Base-by-base conservation (phyloP, 2,113 vertebrate species). In the Saguinus midas region DNA sequence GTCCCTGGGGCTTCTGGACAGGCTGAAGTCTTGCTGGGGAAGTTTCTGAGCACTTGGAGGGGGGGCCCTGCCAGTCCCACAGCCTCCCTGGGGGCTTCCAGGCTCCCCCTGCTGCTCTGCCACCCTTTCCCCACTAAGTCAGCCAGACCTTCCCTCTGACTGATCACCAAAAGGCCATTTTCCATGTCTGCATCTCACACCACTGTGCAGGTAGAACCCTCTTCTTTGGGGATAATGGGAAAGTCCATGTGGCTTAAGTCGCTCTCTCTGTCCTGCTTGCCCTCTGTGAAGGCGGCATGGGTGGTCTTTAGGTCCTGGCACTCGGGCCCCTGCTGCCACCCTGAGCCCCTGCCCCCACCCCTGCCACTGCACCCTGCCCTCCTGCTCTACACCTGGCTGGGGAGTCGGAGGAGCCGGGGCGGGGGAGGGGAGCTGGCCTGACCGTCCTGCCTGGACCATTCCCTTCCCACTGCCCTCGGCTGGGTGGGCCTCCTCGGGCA, bases 401-500 rank as follows among this genome's bases (percentile, higher is more conserved):
- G 14, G 50, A 52, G 14, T 0, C 1, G 4, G 50, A 3, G 50
- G 50, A 52, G 50, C 50, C 3, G 1, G 50, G 50, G 50, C 50
- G 0, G 50, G 50, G 50, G 50, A 17, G 50, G 16, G 70, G 3
- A 8, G 45, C 21, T 2, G 23, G 10, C 48, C 55, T 5, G 35
- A 12, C 61, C 4, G 14, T 50, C 6, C 20, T 13, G n/a, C 76
- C 27, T 43, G 29, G 32, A 25, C 40, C 61, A 7, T 61, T 50
- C 35, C 17, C 18, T 48, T 18, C 20, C 27, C n/a, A 45, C 3
- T 3, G 32, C 66, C 32, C 7, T 35, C 4, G 21, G 73, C 32
- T 5, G 5, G 45, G 16, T 12, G 0, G 1, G 17, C 27, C 50
- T 17, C 6, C 50, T 18, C 0, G 66, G 20, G 20, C 64, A 16